A percentile compares a stretch with the other conserved stretches of the same genome.
Conservation (phyloP, 1,140 invertebrate genomes). For the Dreissena rostriformis region DNA sequence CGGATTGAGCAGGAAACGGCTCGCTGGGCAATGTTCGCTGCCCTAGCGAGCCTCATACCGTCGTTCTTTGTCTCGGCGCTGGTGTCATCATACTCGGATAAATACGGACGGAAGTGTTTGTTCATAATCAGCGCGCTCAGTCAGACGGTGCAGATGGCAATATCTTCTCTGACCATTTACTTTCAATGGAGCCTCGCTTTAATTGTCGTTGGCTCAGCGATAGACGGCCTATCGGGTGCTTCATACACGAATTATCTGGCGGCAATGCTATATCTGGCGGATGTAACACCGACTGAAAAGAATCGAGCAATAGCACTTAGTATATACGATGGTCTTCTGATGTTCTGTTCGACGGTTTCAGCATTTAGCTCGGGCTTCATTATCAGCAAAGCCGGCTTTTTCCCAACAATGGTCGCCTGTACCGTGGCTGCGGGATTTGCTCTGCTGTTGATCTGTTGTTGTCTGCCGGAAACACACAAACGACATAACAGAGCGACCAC, state of each 20-base stretch:
- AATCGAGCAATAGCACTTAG: slow-evolving; percentile 20
- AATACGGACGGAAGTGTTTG: slow-evolving; percentile 7
- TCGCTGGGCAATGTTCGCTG: slow-evolving; percentile 30
- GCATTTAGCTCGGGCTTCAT: slow-evolving; percentile 18
- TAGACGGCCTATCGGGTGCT: slow-evolving; percentile 16
- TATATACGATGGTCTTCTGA: neutral
- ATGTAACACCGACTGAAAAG: slow-evolving; percentile 24
- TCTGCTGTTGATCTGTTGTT: neutral
- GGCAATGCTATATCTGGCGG: slow-evolving; percentile 34
- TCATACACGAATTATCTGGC: neutral
- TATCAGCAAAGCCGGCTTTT: slow-evolving; percentile 12
- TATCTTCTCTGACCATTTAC: slow-evolving; percentile 6
- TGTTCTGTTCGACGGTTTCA: slow-evolving; percentile 3
- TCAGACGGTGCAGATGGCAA: neutral
- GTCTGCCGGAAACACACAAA: slow-evolving; percentile 25
- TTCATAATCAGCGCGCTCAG: neutral
- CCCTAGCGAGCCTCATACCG: slow-evolving; percentile 1
- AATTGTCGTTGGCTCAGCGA: neutral
- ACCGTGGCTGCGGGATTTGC: neutral
- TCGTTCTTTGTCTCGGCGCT: neutral
- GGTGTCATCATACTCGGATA: slow-evolving; percentile 15
- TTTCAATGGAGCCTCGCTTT: slow-evolving; percentile 14
- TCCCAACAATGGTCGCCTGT: neutral
- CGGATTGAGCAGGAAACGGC: slow-evolving; percentile 28
- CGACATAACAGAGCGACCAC: neutral